Conservation (phyloP, 2,888 invertebrate genomes). For the Ypsolopha sequella region DNA sequence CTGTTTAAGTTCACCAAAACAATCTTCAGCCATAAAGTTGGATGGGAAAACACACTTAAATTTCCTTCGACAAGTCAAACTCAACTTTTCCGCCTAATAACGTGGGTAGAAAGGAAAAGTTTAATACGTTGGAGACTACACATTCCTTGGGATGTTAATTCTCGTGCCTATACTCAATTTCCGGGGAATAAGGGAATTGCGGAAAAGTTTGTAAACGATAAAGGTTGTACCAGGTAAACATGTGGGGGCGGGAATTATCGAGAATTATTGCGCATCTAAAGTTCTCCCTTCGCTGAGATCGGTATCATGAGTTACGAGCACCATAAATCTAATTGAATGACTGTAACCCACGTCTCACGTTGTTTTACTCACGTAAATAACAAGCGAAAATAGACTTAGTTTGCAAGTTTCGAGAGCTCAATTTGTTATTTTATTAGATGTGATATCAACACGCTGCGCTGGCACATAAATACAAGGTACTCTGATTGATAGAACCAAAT, state of each 20-base stretch:
- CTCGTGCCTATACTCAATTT: neutral
- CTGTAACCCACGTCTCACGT: neutral
- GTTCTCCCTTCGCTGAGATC: slow-evolving; percentile 11
- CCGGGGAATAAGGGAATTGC: neutral
- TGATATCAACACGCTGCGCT: neutral
- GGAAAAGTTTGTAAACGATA: slow-evolving; percentile 1
- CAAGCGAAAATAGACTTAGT: neutral
- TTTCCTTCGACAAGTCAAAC: neutral
- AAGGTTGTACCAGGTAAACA: slow-evolving; percentile 10
- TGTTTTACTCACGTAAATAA: neutral
- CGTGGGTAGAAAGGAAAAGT: slow-evolving; percentile 1
- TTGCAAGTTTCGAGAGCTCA: no score
- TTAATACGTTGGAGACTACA: neutral
- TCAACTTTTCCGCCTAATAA: neutral
- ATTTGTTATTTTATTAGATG: no score
- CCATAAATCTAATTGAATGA: slow-evolving; percentile 7
- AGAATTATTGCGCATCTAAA: slow-evolving; percentile 12
- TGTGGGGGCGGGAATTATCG: slow-evolving; percentile 10
- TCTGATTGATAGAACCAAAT: no score
- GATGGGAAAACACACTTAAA: neutral
- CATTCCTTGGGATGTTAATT: neutral
- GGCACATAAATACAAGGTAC: no score
- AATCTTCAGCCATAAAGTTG: neutral
- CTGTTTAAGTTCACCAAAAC: neutral
- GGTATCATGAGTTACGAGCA: slow-evolving; percentile 12